These are phyloP conservation scores for Macaca fascicularis DNA, from an alignment of 2,113 vertebrate genomes.

Conservation along the genomic window DNA sequence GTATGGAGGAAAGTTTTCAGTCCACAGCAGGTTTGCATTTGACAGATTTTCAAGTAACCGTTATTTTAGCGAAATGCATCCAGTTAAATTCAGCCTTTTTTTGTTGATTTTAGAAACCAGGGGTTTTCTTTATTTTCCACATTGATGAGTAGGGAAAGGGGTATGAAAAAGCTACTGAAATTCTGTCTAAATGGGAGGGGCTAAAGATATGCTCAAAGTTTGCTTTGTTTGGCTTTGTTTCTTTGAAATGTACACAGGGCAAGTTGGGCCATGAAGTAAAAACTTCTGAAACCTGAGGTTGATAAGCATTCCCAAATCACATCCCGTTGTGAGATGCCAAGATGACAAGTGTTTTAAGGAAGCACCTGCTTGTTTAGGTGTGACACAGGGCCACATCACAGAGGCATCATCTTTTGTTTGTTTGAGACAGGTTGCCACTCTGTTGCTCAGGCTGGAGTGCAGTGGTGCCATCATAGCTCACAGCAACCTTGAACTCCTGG, in stretches of 20 bases:
- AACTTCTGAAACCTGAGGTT: not conserved
- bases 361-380: not conserved
- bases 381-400: accelerated
- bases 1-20: not conserved
- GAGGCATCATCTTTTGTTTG: not conserved
- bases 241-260: not conserved
- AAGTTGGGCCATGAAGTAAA: too few relatives aligned
- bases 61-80: not conserved
- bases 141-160: not conserved
- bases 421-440: too few relatives aligned
- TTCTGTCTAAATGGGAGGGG: not conserved
- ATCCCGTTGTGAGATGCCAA: not conserved
- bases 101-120: too few relatives aligned
- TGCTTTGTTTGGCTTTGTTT: too few relatives aligned
- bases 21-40: accelerated
- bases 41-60: not conserved
- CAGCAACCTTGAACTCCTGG: too few relatives aligned
- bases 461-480: too few relatives aligned
- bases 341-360: not conserved
- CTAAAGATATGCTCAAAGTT: too few relatives aligned
- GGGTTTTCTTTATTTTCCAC: not conserved
- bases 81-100: too few relatives aligned
- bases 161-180: not conserved
- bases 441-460: too few relatives aligned
- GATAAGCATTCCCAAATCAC: accelerated